A percentile compares a stretch with the other conserved stretches of the same genome.
phyloP scores from a whole-genome alignment of 2,113 vertebrate genomes.

The Ictidomys tridecemlineatus region DNA sequence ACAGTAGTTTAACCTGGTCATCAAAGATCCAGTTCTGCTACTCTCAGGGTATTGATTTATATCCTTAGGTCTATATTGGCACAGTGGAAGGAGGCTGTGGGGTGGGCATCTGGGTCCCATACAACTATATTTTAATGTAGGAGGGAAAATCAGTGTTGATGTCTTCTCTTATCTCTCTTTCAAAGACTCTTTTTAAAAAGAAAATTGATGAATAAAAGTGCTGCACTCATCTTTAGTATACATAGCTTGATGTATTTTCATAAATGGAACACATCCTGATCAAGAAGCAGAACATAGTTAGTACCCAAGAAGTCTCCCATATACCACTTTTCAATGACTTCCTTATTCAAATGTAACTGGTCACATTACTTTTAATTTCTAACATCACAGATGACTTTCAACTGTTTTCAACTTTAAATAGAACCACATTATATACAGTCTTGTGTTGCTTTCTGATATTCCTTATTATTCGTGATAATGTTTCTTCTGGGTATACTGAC shows the following conservation, averaged over 20 bases:
- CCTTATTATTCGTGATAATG: background rate
- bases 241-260: background rate
- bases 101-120: background rate
- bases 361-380: background rate
- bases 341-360: slow-evolving; percentile 13
- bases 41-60: background rate
- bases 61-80: background rate
- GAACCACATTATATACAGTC: background rate
- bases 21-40: background rate
- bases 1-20: background rate
- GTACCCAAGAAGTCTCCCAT: background rate
- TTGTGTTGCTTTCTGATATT: background rate
- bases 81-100: background rate
- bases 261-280: background rate
- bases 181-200: background rate
- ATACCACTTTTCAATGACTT: background rate
- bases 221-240: background rate
- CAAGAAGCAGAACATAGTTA: background rate
- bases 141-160: background rate
- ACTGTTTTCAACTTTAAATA: background rate
- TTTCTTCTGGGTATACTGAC: background rate
- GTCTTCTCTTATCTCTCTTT: background rate
- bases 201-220: background rate
- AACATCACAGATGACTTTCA: background rate
- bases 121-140: background rate